These are phyloP conservation scores for Ceraclea dissimilis DNA, from an alignment of 2,888 invertebrate genomes.

Conservation along the genomic window DNA sequence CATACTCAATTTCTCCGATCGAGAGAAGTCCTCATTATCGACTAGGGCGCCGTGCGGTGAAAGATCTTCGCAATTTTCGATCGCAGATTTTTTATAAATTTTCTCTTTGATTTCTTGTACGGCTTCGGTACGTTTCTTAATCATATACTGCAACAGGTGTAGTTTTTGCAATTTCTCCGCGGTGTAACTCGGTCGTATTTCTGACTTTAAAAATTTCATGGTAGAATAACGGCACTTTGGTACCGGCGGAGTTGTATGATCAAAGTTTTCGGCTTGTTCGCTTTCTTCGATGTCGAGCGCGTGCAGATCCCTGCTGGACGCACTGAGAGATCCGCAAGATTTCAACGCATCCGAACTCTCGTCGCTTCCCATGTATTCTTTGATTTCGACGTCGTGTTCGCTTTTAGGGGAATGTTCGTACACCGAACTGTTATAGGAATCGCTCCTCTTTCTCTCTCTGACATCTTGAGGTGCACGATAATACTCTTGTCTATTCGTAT, in stretches of 20 bases:
- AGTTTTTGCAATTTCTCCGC: constrained; percentile 61
- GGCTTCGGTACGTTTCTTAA: constrained; percentile 60
- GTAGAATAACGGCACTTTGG: constrained; percentile 43
- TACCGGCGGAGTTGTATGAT: constrained; percentile 37
- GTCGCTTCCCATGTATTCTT: constrained; percentile 23
- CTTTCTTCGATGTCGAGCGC: constrained; percentile 41
- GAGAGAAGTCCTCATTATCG: constrained; percentile 22
- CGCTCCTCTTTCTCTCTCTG: constrained; percentile 11
- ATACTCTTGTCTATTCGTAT: constrained; percentile 8
- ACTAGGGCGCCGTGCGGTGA: constrained; percentile 21
- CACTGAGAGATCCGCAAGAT: constrained; percentile 14
- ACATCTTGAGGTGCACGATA: constrained; percentile 6
- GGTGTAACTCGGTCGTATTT: constrained; percentile 66
- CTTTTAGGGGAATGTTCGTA: constrained; percentile 44
- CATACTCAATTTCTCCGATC: constrained; percentile 22
- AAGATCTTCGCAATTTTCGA: constrained; percentile 31
- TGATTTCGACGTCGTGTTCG: constrained; percentile 21
- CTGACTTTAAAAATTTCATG: constrained; percentile 49
- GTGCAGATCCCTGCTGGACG: constrained; percentile 33
- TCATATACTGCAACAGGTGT: constrained; percentile 63
- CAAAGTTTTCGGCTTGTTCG: constrained; percentile 44
- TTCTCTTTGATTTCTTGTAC: constrained; percentile 48
- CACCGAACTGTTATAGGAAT: constrained; percentile 28
- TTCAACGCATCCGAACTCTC: constrained; percentile 17
- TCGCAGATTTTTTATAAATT: constrained; percentile 42